Percentiles rank a stretch among this genome's conserved stretches.
These are phyloP conservation scores for Odontesthes bonariensis DNA, from an alignment of 2,113 vertebrate species.

Conservation along the genomic window DNA sequence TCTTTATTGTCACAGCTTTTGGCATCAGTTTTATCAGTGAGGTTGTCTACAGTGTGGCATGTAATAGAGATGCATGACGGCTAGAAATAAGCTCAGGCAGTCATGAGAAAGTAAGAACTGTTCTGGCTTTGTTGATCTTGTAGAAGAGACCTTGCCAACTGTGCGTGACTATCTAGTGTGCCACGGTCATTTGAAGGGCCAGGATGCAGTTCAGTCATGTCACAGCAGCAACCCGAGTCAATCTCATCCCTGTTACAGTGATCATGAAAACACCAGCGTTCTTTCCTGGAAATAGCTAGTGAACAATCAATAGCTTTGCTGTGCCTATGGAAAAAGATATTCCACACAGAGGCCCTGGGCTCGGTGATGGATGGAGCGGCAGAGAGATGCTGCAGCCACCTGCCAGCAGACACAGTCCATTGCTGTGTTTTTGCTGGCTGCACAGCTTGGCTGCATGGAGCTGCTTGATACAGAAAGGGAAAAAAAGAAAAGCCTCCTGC, in stretches of 20 bases:
- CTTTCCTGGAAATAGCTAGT: slow-evolving; percentile 47
- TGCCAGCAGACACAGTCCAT: slow-evolving; percentile 33
- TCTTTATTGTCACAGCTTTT: slow-evolving; percentile 11
- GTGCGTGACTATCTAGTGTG: background rate
- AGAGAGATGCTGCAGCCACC: slow-evolving; percentile 41
- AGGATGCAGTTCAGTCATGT: background rate
- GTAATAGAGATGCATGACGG: slow-evolving; percentile 12
- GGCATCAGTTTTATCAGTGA: slow-evolving; percentile 8
- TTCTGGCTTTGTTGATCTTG: slow-evolving; percentile 18
- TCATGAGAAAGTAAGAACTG: background rate
- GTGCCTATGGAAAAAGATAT: slow-evolving; percentile 55
- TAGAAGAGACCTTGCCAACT: background rate
- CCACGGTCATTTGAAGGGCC: slow-evolving; percentile 24
- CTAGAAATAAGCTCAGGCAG: slow-evolving; percentile 14
- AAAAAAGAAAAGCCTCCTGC: slow-evolving; percentile 2
- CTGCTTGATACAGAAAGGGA: background rate
- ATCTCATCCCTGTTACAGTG: background rate
- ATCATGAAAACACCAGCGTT: slow-evolving; percentile 33
- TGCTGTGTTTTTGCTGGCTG: slow-evolving; percentile 13
- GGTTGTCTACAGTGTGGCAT: slow-evolving; percentile 15
- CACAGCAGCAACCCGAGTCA: slow-evolving; percentile 4
- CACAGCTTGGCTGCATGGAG: background rate
- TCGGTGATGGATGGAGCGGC: slow-evolving; percentile 27
- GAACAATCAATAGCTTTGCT: slow-evolving; percentile 61
- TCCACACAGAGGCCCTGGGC: slow-evolving; percentile 26